These are phyloP conservation scores for Emydocephalus ijimae DNA, from an alignment of 2,113 vertebrate species.

Conservation along the genomic window DNA sequence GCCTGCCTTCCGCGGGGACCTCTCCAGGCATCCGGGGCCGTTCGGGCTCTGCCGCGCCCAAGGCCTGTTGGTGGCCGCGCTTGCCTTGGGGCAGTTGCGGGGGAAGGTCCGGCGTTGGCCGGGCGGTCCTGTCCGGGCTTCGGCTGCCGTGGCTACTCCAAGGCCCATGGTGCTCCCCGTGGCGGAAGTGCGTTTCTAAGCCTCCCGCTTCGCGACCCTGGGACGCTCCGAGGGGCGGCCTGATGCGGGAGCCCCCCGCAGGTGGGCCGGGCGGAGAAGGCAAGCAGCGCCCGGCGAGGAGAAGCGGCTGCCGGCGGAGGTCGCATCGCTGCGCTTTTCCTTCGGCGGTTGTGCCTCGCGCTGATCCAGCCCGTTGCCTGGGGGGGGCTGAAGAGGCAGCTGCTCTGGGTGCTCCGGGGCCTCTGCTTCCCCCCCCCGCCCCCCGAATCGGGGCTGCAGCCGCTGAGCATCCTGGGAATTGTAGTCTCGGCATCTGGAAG, in stretches of 20 bases:
- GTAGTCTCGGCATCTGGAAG: background rate
- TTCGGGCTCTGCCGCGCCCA: background rate
- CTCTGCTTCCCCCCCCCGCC: too few species aligned
- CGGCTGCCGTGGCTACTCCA: slow-evolving; percentile 45
- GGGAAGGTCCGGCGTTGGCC: background rate
- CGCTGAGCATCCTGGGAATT: background rate
- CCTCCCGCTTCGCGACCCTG: slow-evolving; percentile 68
- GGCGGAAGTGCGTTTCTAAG: slow-evolving; percentile 71
- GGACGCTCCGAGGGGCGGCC: slow-evolving; percentile 74
- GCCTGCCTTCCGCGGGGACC: background rate
- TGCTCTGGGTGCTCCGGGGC: too few species aligned
- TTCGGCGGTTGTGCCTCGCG: too few species aligned
- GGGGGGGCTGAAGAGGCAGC: too few species aligned
- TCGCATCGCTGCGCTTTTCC: too few species aligned
- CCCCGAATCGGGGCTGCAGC: background rate
- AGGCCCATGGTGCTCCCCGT: slow-evolving; percentile 63
- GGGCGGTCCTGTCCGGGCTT: background rate
- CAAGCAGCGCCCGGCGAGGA: too few species aligned
- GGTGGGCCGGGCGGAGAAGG: background rate
- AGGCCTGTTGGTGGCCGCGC: too few species aligned
- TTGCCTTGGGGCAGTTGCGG: background rate
- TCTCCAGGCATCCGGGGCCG: background rate
- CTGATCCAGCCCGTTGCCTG: too few species aligned
- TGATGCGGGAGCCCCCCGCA: slow-evolving; percentile 68
- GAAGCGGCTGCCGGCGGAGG: too few species aligned